Conservation (phyloP, 2,888 invertebrate genomes). For the Dilophus febrilis region DNA sequence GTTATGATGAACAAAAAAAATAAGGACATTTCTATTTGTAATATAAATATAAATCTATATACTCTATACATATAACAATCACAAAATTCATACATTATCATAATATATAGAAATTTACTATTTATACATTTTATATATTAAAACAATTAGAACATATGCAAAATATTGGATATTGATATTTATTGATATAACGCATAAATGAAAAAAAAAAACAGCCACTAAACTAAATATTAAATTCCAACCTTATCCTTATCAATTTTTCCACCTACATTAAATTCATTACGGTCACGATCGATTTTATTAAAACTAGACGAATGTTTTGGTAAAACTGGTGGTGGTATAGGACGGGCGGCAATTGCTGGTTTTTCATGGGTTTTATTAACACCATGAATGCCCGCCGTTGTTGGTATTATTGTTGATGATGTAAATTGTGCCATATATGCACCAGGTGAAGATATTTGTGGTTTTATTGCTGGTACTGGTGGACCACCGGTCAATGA, state of each 20-base stretch:
- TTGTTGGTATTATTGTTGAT: conserved; percentile 13
- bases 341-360: conserved; percentile 40
- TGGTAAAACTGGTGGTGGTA: conserved; percentile 61
- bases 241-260: conserved; percentile 20
- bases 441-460: conserved; percentile 18
- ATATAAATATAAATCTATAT: too few relatives aligned
- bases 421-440: conserved; percentile 18
- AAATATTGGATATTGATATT: too few relatives aligned
- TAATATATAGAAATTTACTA: too few relatives aligned
- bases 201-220: not conserved
- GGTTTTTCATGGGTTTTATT: conserved; percentile 19
- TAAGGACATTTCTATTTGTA: too few relatives aligned
- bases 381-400: conserved; percentile 18
- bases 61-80: too few relatives aligned
- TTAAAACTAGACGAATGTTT: conserved; percentile 65
- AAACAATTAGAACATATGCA: too few relatives aligned
- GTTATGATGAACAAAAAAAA: too few relatives aligned
- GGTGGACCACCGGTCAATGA: conserved; percentile 16
- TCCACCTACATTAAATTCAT: conserved; percentile 36
- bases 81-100: too few relatives aligned
- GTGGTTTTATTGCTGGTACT: conserved; percentile 17
- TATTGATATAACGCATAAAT: not conserved
- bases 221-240: conserved; percentile 8
- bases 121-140: too few relatives aligned
- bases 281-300: conserved; percentile 34